These are phyloP conservation scores for Coecobrya sp. DNA, from an alignment of 2,888 invertebrate genomes.

Conservation along the genomic window DNA sequence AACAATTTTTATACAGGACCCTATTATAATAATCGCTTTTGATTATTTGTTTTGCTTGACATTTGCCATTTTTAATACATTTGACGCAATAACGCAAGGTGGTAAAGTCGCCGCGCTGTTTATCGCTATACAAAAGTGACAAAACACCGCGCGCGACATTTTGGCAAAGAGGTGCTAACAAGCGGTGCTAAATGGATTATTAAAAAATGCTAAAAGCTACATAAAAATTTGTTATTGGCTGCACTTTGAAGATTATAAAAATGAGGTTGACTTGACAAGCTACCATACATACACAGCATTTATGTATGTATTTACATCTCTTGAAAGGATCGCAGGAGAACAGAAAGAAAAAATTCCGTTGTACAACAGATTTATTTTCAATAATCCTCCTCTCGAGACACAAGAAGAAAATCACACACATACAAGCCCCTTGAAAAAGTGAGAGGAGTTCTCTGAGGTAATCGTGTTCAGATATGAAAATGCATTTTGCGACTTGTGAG, in stretches of 20 bases:
- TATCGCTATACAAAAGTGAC: too few species aligned
- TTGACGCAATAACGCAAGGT: neutral
- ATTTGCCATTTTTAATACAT: neutral
- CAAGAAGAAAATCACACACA: too few species aligned
- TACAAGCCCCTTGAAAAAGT: neutral
- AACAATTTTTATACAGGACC: too few species aligned
- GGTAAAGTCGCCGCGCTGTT: neutral
- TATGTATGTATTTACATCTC: too few species aligned
- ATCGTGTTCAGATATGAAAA: neutral
- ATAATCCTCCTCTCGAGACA: too few species aligned
- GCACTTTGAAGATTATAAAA: conserved; percentile 1
- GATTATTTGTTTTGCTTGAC: conserved; percentile 26
- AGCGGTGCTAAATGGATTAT: neutral
- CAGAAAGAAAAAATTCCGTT: neutral
- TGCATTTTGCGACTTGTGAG: too few species aligned
- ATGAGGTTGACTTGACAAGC: neutral
- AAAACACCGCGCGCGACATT: too few species aligned
- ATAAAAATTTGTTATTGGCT: neutral
- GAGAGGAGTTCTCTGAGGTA: neutral
- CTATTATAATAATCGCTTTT: too few species aligned
- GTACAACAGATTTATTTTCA: too few species aligned
- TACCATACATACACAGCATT: neutral
- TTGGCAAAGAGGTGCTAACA: neutral
- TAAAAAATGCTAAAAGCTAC: neutral
- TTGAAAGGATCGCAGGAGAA: conserved; percentile 23